These are phyloP conservation scores for Oceanodroma tethys DNA, from an alignment of 2,113 vertebrate genomes.

Conservation along the genomic window DNA sequence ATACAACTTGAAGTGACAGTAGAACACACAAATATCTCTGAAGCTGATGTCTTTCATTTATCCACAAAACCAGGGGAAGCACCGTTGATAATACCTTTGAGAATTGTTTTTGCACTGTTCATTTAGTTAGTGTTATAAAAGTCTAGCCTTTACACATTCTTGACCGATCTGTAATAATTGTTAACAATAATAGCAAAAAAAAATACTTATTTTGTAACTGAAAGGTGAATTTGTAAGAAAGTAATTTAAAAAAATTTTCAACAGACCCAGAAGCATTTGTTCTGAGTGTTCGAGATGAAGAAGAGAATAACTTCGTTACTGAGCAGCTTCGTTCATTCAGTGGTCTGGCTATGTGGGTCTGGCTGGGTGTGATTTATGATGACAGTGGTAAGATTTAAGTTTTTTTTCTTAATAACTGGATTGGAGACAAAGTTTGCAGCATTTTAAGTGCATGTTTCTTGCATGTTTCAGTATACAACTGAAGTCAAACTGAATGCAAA, in stretches of 20 bases:
- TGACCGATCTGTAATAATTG: background rate
- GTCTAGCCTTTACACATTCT: background rate
- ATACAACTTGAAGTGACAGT: background rate
- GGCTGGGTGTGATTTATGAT: slow-evolving; percentile 84
- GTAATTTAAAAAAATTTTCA: background rate
- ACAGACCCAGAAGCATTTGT: slow-evolving; percentile 78
- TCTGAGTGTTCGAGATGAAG: slow-evolving; percentile 83
- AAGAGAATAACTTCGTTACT: slow-evolving; percentile 86
- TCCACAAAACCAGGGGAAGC: background rate
- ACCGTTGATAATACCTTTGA: background rate
- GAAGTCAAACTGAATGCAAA: background rate
- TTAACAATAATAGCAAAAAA: background rate
- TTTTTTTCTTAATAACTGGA: background rate
- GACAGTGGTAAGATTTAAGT: slow-evolving; percentile 71
- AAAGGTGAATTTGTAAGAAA: background rate
- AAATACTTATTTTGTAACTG: background rate
- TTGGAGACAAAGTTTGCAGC: background rate
- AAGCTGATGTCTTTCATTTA: background rate
- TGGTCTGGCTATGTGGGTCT: slow-evolving; percentile 82
- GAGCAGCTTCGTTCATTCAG: slow-evolving; percentile 81
- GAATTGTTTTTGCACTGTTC: background rate
- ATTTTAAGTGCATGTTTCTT: background rate
- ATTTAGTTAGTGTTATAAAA: background rate
- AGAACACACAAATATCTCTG: background rate
- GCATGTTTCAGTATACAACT: background rate